These are phyloP conservation scores for Salvelinus fontinalis DNA, from an alignment of 2,113 vertebrate species.

Conservation along the genomic window DNA sequence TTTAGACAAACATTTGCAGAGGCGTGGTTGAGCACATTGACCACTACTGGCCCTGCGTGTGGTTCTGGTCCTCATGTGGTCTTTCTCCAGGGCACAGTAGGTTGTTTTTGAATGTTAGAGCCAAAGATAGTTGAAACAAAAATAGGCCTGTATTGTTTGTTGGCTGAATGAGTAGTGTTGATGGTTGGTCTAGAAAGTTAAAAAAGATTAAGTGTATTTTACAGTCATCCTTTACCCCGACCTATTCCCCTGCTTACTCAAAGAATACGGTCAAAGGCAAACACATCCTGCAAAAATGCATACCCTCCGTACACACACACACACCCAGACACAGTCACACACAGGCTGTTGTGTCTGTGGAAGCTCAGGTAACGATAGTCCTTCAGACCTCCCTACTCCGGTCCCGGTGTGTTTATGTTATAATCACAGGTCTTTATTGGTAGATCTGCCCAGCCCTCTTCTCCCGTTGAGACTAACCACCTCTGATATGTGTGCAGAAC, in stretches of 20 bases:
- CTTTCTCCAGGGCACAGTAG: neutral
- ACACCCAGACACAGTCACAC: neutral
- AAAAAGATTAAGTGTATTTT: neutral
- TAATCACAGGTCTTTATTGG: constrained; percentile 43
- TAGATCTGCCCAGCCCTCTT: constrained; percentile 19
- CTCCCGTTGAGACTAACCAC: constrained; percentile 1
- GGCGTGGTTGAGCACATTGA: constrained; percentile 68
- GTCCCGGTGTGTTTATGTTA: constrained; percentile 47
- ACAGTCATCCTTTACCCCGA: neutral
- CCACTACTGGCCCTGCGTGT: constrained; percentile 62
- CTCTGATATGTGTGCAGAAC: constrained; percentile 56
- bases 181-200: neutral
- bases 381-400: constrained; percentile 32
- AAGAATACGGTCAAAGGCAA: neutral
- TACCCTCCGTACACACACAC: neutral
- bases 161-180: neutral
- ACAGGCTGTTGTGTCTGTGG: constrained; percentile 41
- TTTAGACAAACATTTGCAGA: constrained; percentile 70
- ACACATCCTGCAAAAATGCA: no score
- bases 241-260: neutral
- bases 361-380: constrained; percentile 42
- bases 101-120: neutral
- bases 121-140: neutral
- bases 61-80: constrained; percentile 58
- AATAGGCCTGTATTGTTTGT: neutral